Conservation (phyloP, 2,113 vertebrate genomes). For the Paratilapia polleni region DNA sequence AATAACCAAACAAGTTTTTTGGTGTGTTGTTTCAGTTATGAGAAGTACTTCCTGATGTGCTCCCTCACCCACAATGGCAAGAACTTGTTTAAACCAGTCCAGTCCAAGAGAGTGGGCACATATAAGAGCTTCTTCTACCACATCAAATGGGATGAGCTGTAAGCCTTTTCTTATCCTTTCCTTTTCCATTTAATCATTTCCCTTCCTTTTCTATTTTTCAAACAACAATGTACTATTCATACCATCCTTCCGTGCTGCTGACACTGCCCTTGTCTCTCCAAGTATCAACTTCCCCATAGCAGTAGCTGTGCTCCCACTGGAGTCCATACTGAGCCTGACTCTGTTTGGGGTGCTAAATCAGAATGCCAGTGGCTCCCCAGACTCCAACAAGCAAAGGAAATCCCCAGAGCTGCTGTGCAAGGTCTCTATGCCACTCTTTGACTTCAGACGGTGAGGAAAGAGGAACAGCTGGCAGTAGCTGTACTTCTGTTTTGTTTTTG, state of each 20-base stretch:
- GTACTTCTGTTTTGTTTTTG: neutral
- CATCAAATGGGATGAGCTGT: conserved; percentile 98
- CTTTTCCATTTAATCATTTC: neutral
- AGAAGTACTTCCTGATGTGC: conserved; percentile 96
- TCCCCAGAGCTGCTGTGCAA: conserved; percentile 91
- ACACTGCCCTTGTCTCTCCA: conserved; percentile 11
- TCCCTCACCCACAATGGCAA: conserved; percentile 93
- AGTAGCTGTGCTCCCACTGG: conserved; percentile 92
- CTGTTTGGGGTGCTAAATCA: conserved; percentile 93
- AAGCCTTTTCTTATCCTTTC: conserved; percentile 67
- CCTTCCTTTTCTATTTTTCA: neutral
- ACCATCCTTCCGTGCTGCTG: neutral
- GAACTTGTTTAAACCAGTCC: conserved; percentile 96
- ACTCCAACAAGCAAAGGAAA: conserved; percentile 95
- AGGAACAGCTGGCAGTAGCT: neutral
- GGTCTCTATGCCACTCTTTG: conserved; percentile 93
- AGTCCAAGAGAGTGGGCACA: conserved; percentile 96
- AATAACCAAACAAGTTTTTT: neutral
- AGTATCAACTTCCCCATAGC: conserved; percentile 97
- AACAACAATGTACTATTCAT: neutral
- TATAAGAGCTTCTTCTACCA: conserved; percentile 98
- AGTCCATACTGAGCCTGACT: conserved; percentile 89
- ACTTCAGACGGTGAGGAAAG: conserved; percentile 88
- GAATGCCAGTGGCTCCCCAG: conserved; percentile 90
- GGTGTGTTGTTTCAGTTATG: conserved; percentile 83